phyloP scores from a whole-genome alignment of 2,888 invertebrate species.

The Homarus gammarus region DNA sequence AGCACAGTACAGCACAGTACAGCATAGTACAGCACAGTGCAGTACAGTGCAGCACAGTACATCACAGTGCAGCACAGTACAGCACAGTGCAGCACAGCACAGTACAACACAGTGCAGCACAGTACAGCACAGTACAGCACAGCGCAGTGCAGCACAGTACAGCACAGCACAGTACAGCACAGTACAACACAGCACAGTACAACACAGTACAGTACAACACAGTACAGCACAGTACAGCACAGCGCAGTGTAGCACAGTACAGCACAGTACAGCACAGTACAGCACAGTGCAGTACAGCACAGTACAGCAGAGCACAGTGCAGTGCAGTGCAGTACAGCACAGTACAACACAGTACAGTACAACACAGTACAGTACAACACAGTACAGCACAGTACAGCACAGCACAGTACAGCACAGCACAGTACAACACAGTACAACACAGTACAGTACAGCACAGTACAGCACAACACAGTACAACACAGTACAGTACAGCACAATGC shows the following conservation, averaged over 20 bases:
- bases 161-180: too few relatives aligned
- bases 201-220: too few relatives aligned
- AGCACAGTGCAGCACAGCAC: neutral
- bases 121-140: neutral
- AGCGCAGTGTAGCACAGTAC: too few relatives aligned
- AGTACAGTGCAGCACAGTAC: neutral
- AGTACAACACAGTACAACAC: neutral
- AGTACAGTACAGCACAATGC: neutral
- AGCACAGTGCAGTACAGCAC: too few relatives aligned
- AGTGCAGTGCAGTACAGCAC: too few relatives aligned
- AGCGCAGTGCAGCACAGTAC: neutral
- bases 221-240: too few relatives aligned
- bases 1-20: neutral
- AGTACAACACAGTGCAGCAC: neutral
- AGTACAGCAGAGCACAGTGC: too few relatives aligned
- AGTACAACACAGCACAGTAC: too few relatives aligned
- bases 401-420: neutral
- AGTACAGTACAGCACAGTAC: neutral
- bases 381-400: neutral
- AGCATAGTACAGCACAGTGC: neutral
- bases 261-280: too few relatives aligned
- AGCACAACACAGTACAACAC: too few relatives aligned
- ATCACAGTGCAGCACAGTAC: slow-evolving; percentile 8
- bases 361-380: neutral
- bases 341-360: neutral